Base-by-base conservation (phyloP, 2,888 invertebrate species). In the Magallana nippona region DNA sequence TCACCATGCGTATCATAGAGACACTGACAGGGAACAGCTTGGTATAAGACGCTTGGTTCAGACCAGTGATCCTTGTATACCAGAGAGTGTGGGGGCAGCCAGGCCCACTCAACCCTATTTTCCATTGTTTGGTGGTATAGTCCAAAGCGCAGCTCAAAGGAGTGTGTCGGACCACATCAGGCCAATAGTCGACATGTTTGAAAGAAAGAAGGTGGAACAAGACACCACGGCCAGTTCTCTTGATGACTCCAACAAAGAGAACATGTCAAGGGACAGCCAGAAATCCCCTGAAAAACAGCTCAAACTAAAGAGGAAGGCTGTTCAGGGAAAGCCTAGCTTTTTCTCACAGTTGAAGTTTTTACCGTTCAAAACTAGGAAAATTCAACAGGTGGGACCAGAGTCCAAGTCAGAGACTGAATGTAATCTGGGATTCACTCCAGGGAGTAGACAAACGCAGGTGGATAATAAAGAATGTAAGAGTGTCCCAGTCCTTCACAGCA, bases 211-310 rank as follows among this genome's bases (percentile, higher is more conserved):
- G 2, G 27, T 11, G 19, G 71, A 71, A 13, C 71, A 71, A 32
- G 71, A 71, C 71, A 27, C 27, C 13, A 71, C 71, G 13, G 58
- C 19, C 57, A 79, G 79, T 17, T 55, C 57, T 13, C 27, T 79
- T 27, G 79, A 82, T 56, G 82, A 82, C 19, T 82, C 82, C n/a
- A 82, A 82, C 60, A 82, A 82, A 55, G 82, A 82, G 56, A 82
- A 82, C 22, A 71, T 71, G 11, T 32, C 15, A 1, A 71, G 15
- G 32, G 71, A 71, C 32, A 13, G 27, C 2, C 22, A 32, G 32
- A 71, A 27, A 22, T 71, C 71, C 27, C 13, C 19, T 17, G 22
- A 56, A 55, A 56, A 17, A 19, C 56, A 57, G 58, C 10, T 27
- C 27, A 56, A 55, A 79, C 15, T 79, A 27, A 79, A 79, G 57